Evolutionary conservation across 2,888 invertebrate genomes (phyloP), one percentile per base, ranked within the genome.

Genomic region (Anticlea derivata): DNA sequence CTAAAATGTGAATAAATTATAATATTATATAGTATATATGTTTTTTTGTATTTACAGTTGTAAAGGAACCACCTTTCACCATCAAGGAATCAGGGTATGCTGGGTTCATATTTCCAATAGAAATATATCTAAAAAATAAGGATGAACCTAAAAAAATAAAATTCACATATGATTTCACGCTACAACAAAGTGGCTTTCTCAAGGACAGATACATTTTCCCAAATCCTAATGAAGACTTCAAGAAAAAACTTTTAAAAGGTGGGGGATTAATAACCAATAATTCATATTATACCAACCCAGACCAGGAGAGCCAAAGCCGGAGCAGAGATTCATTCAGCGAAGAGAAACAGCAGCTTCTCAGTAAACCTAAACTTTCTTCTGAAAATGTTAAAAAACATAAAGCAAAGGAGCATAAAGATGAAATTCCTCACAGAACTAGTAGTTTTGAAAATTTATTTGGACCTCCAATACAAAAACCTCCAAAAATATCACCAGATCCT

Each of bases 61-160:
- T 97, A 1, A 97, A 97, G 75, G 97, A 97, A 61, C 97, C 98
- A 40, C 98, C 98, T 1, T 99, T 96, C 86, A 89, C 93, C 39
- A 93, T 99, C 22, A 95, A 95, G 67, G 98, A 98, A 80, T 96
- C 97, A n/a, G 98, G 99, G 4, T 99, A 99, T 92, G 98, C 98
- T 52, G 97, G 98, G 23, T 99, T 99, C 80, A 92, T 93, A 37
- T 91, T 99, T 52, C 96, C 96, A 0, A 97, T 99, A 69, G 97
- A 98, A 74, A 95, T 99, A 63, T 95, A 96, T 80, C 92, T 97
- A 61, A 96, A 94, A 66, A 98, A 96, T 80, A 96, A 95, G 78
- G 96, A 97, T 80, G 97, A 97, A 74, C 97, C 97, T 6, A 96
- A 96, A 78, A 96, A 95, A 72, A 94, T 97, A 70, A 92, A 92